Evolutionary conservation across 1,140 invertebrate genomes (phyloP), one percentile per base, ranked within the genome.

Genomic region (Formica selysi): DNA sequence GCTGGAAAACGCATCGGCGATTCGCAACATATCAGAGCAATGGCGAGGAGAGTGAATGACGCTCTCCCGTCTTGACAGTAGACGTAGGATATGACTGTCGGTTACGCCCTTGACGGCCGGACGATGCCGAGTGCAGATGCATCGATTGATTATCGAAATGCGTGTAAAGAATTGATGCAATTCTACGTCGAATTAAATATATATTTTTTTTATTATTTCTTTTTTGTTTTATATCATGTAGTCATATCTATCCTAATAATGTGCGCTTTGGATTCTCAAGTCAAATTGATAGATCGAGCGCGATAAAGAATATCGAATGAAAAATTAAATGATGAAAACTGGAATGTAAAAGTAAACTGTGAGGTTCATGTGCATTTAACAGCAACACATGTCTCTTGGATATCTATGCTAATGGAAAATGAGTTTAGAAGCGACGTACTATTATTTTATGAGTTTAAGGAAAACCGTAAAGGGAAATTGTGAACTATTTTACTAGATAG

Each of bases 11-110:
- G 76, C 71, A 87, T 79, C 57, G 88, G 84, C 78, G 73, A 86
- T 83, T 91, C 73, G 87, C 84, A 92, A 92, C 92, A 92, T 92
- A 92, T 92, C 92, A 92, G 89, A 86, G 87, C 86, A 91, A 80
- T 71, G 86, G 84, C 86, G 85, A 86, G 67, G 41, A 68, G 85
- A 80, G 86, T 62, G 76, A 22, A 80, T n/a, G 29, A 51, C 41
- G 70, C 78, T 65, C 79, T 74, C 81, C 87, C 87, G 85, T 74
- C 71, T 89, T 89, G 79, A 68, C 73, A 74, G 74, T 90, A 87
- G 67, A 87, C 41, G n/a, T 89, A 90, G 85, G 65, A 65, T 64
- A 79, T 87, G 89, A 70, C 73, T 68, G 29, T 59, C 68, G 79
- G 76, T 83, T 76, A 48, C 85, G 76, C 88, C 87, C 79, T 76